Conservation (phyloP, 2,113 vertebrate species). For the Corythornis madagascariensis region DNA sequence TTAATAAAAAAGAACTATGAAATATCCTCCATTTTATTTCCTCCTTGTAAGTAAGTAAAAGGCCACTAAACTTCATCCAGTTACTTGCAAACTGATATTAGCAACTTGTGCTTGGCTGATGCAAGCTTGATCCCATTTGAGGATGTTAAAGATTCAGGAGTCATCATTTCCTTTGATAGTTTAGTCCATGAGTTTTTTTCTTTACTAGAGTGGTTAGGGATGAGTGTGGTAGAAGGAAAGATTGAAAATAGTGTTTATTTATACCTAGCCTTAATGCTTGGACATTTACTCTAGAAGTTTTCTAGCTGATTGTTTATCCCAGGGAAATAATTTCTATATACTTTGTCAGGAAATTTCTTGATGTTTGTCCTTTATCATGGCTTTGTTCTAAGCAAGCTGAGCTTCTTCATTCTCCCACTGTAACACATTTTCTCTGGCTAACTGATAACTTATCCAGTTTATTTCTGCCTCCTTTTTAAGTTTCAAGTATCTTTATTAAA, state of each 20-base stretch:
- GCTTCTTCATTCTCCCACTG: not conserved
- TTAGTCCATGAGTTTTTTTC: not conserved
- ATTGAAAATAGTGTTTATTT: not conserved
- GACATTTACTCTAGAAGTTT: not conserved
- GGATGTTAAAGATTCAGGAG: not conserved
- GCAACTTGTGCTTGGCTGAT: not conserved
- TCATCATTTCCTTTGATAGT: not conserved
- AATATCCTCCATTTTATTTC: not conserved
- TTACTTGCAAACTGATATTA: not conserved
- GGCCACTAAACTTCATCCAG: not conserved
- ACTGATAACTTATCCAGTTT: not conserved
- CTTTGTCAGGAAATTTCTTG: not conserved
- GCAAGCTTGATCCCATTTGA: not conserved
- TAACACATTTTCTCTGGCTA: not conserved
- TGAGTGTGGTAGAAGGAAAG: not conserved
- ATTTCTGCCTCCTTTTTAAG: not conserved
- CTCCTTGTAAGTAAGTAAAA: not conserved
- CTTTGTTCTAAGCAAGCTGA: not conserved
- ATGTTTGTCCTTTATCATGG: not conserved
- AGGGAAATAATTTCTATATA: not conserved
- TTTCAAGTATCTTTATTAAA: not conserved
- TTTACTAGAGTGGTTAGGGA: not conserved
- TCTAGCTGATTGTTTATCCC: not conserved
- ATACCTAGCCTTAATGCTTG: not conserved
- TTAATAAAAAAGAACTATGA: not conserved